Base-by-base conservation (phyloP, 2,797 vertebrate species). In the Gallirallus australis region DNA sequence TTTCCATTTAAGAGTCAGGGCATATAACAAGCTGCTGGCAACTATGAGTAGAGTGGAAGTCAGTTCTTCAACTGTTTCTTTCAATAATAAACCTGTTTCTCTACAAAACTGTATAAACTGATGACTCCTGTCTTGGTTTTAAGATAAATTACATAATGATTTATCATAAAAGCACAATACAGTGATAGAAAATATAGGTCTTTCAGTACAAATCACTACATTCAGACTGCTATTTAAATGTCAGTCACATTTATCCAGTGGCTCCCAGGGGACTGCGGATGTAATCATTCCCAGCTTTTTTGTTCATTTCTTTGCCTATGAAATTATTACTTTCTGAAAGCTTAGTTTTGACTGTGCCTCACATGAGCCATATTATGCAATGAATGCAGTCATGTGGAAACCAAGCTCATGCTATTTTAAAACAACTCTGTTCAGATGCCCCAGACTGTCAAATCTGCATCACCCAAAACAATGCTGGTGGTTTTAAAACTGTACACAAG, bases 321-420 rank as follows among this genome's bases (percentile, higher is more conserved):
- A 93, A 95, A 94, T 77, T 48, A 89, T 20, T 84, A 54, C 14
- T 77, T 91, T 85, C 57, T 71, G 76, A 87, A 85, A 82, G 47
- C 57, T 77, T 64, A 31, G 50, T 75, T 94, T 91, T 90, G 54
- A 69, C 59, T 53, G 17, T 53, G 52, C 53, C 48, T 80, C 54
- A 53, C 64, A 68, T 63, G 28, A 73, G 53, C 12, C 48, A 6
- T 54, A 85, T 82, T 85, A 91, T 75, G 25, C 48, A 84, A 92
- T 85, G 40, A 90, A 82, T 70, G 71, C 63, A 89, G 53, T 79
- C 77, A 92, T 42, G 47, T 79, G 53, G 93, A 94, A 95, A 92
- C 31, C 89, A 90, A 94, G 77, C 83, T 86, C 35, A 11, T 11
- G 47, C 78, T 93, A 92, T 86, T 90, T 86, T 83, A 85, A 92